phyloP scores from a whole-genome alignment of 2,888 invertebrate genomes.

The Hirtodrosophila trivittata region DNA sequence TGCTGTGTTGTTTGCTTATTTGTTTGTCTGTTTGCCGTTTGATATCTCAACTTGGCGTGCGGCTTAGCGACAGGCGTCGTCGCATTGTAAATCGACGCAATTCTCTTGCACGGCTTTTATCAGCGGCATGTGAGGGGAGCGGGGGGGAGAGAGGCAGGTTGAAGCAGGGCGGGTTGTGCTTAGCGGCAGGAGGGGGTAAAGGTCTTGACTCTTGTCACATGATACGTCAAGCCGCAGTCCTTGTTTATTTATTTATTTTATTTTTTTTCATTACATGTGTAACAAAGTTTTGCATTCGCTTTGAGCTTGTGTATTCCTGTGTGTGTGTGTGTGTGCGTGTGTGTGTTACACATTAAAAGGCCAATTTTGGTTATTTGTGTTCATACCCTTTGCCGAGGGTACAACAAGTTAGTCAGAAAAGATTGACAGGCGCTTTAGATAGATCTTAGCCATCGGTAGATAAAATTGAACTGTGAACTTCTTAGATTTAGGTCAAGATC shows the following conservation, averaged over 20 bases:
- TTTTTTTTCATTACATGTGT: conserved; percentile 76
- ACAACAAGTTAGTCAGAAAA: neutral
- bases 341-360: too few relatives aligned
- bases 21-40: conserved; percentile 66
- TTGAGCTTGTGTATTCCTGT: conserved; percentile 67
- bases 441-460: too few relatives aligned
- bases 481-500: too few relatives aligned
- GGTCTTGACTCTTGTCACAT: conserved; percentile 41
- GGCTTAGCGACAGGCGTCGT: conserved; percentile 70
- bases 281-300: conserved; percentile 76
- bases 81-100: conserved; percentile 75
- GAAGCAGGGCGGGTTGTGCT: neutral
- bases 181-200: neutral
- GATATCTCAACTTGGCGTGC: conserved; percentile 76
- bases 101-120: conserved; percentile 57
- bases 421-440: too few relatives aligned
- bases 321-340: too few relatives aligned
- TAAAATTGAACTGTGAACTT: too few relatives aligned
- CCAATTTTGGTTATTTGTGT: conserved; percentile 27
- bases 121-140: conserved; percentile 21
- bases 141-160: conserved; percentile 19
- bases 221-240: conserved; percentile 51
- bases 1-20: conserved; percentile 65
- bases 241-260: conserved; percentile 70
- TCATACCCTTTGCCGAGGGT: neutral